Base-by-base conservation (phyloP, 2,888 invertebrate species). In the Muschampia plurimacula region DNA sequence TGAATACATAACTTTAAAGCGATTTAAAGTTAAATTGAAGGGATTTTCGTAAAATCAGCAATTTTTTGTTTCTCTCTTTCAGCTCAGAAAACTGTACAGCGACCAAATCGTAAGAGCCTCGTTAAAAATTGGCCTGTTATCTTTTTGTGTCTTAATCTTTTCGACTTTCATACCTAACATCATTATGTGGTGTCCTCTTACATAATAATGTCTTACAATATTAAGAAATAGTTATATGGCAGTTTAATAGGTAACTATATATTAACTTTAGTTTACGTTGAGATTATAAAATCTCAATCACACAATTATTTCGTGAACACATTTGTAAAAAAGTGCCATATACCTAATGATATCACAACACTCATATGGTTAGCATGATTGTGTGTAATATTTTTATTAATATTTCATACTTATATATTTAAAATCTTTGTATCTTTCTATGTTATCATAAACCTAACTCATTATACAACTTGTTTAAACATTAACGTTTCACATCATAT, bases 31-130 rank as follows among this genome's bases (percentile, higher is more conserved):
- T 52, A 52, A 52, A 52, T n/a, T 22, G 10, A 46, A 12, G 46
- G 8, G 55, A 6, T 55, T 22, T 0, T 13, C 8, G 32, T 12
- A 28, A 28, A 22, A 77, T 76, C 72, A 74, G 69, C 49, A 1
- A 52, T 78, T 82, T 73, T 80, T 83, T 82, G 80, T 84, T 87
- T 82, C 75, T 90, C 85, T 90, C 86, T 94, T 94, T 90, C 94
- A 94, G 94, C 93, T 93, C 84, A 84, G 92, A 87, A 92, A 93
- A 90, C 89, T 91, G 88, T 93, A 93, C 93, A 87, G 86, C 93
- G 85, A 87, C 82, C 89, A 91, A 91, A 93, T 91, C 86, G 93
- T 93, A 93, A 94, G 93, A 82, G 86, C 82, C 85, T 79, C 78
- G 60, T 79, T 74, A 77, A 77, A 82, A 83, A 87, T 86, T 86